phyloP scores from a whole-genome alignment of 2,797 vertebrate genomes.

The Sebastes kiyomatsui region DNA sequence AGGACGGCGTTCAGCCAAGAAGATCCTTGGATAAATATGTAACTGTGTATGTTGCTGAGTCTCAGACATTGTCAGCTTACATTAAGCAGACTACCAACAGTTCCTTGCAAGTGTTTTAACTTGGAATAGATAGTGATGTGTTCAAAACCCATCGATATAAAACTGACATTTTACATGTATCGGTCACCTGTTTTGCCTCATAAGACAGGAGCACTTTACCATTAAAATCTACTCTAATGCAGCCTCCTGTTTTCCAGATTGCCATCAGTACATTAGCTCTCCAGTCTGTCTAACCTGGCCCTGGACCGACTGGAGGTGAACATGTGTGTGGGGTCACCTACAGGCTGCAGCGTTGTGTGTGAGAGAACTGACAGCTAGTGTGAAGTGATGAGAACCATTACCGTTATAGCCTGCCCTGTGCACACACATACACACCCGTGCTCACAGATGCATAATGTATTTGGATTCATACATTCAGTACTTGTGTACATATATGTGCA shows the following conservation, averaged over 20 bases:
- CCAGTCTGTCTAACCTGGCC: neutral
- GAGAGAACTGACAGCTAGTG: constrained; percentile 66
- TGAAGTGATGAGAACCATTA: constrained; percentile 73
- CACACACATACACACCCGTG: neutral
- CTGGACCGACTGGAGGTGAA: constrained; percentile 23
- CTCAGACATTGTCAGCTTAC: constrained; percentile 18
- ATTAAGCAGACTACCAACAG: constrained; percentile 21
- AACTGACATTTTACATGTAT: constrained; percentile 4
- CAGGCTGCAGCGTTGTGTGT: constrained; percentile 31
- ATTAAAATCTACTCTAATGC: neutral
- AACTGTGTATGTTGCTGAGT: neutral
- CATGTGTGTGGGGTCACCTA: constrained; percentile 51
- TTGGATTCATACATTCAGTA: neutral
- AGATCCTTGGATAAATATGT: constrained; percentile 24
- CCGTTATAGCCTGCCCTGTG: constrained; percentile 24
- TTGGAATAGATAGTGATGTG: neutral
- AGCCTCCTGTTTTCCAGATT: constrained; percentile 17
- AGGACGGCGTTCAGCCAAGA: constrained; percentile 4
- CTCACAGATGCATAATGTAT: neutral
- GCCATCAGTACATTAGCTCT: constrained; percentile 1
- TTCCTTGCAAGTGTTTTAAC: neutral
- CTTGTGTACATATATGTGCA: neutral
- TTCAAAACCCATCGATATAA: neutral
- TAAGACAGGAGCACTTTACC: neutral
- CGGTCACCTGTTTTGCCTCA: neutral